Evolutionary conservation across 2,797 vertebrate species (phyloP), one percentile per base, ranked within the genome.

Genomic region (Tenualosa ilisha): DNA sequence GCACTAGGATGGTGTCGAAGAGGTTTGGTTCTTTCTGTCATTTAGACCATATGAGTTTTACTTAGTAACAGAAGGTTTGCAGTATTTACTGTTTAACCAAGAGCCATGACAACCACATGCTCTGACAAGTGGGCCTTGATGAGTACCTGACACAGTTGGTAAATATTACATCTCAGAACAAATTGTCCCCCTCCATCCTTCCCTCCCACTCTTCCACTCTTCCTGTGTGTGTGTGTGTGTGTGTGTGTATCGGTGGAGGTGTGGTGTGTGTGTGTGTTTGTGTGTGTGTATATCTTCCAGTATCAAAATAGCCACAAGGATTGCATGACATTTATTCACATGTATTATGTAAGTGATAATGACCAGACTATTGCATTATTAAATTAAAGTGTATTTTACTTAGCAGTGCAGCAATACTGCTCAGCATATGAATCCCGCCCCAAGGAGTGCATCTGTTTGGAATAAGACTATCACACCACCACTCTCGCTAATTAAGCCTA

Each of bases 41-140:
- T 87, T 91, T 88, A 85, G 86, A 92, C 93, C 92, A 90, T 89
- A 92, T 86, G 87, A 87, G 88, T 90, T 93, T 93, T 86, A 91
- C 91, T 94, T 91, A 91, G 90, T 93, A 90, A 92, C 92, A 89
- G 31, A 68, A 86, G 91, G 89, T 89, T 79, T 68, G 81, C 90
- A 86, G 89, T 94, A 91, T 95, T 93, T 94, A 93, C 91, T 94
- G 92, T 93, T 92, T 93, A 90, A 93, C 85, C 87, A 86, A 93
- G 89, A 92, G 91, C 91, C 89, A 93, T 95, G 94, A 92, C 84
- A 91, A 95, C 93, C 84, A 88, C 94, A 91, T 91, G 95, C 89
- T 90, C 89, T 83, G 88, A 90, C 94, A 92, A 89, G 94, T 86
- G 86, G 68, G 83, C 61, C 85, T 89, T 91, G 87, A 84, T 89